These are phyloP conservation scores for Rhizomys pruinosus DNA, from an alignment of 2,113 vertebrate genomes.

Conservation along the genomic window DNA sequence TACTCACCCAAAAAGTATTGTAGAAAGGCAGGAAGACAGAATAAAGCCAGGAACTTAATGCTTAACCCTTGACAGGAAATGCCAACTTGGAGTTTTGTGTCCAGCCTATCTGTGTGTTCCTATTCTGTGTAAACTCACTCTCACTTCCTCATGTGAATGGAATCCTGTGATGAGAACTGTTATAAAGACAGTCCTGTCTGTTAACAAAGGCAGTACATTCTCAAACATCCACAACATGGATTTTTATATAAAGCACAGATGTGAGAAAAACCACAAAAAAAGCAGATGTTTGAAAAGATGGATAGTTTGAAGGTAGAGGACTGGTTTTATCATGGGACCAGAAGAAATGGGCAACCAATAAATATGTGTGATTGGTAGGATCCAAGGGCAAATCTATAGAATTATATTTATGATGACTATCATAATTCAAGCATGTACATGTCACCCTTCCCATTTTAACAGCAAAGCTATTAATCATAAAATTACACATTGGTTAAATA, in stretches of 20 bases:
- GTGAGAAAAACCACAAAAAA: background rate
- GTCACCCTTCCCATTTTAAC: background rate
- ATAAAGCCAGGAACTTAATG: background rate
- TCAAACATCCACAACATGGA: background rate
- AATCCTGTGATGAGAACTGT: background rate
- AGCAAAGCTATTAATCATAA: background rate
- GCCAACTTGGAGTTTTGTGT: rapidly evolving
- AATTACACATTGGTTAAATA: background rate
- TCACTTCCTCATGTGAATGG: background rate
- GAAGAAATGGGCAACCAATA: background rate
- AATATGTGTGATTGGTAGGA: background rate
- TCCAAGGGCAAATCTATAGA: too few relatives aligned
- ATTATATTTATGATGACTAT: too few relatives aligned
- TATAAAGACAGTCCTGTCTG: background rate
- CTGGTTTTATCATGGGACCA: background rate
- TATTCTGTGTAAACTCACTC: background rate
- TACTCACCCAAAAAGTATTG: conserved; percentile 43
- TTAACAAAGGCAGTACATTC: background rate
- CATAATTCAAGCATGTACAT: rapidly evolving
- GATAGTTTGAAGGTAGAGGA: background rate
- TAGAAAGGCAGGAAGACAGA: background rate
- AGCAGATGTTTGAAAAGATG: background rate
- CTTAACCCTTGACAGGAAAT: background rate
- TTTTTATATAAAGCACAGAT: conserved; percentile 9
- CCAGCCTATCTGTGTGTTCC: background rate